Percentiles rank a stretch among this genome's conserved stretches.
Evolutionary conservation across 1,140 invertebrate genomes (phyloP).

Genomic region (Saccostrea cuccullata): DNA sequence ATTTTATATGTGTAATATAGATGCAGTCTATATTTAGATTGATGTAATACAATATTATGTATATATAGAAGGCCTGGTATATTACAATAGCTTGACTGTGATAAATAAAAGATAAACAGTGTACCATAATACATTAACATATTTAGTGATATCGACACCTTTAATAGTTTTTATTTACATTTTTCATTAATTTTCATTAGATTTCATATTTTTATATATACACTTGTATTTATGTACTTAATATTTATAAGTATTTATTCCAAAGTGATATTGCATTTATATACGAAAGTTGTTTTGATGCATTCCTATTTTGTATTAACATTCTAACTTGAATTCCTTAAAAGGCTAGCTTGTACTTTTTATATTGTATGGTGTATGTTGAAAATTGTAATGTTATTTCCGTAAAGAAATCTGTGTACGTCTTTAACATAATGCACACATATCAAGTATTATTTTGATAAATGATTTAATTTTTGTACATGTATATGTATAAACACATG

Average conservation of each 20-base stretch:
- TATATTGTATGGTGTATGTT: too few species aligned
- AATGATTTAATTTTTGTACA: neutral
- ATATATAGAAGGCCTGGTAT: neutral
- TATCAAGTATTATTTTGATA: too few species aligned
- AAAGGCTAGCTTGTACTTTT: too few species aligned
- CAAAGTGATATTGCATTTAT: constrained; percentile 2
- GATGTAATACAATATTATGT: too few species aligned
- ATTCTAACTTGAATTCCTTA: too few species aligned
- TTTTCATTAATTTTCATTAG: neutral
- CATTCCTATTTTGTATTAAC: neutral
- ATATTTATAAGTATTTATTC: neutral
- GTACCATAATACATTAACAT: neutral
- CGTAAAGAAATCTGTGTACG: too few species aligned
- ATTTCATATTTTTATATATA: neutral
- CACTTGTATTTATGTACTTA: neutral
- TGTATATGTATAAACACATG: neutral
- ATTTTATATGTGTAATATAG: neutral
- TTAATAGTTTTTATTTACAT: neutral
- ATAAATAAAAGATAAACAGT: neutral
- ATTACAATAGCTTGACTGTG: neutral
- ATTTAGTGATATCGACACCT: neutral
- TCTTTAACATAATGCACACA: too few species aligned
- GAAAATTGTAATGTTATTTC: too few species aligned
- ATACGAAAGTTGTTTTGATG: neutral
- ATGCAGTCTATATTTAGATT: neutral